These are phyloP conservation scores for Hoplostethus mediterraneus DNA, from an alignment of 2,797 vertebrate genomes.

Conservation along the genomic window DNA sequence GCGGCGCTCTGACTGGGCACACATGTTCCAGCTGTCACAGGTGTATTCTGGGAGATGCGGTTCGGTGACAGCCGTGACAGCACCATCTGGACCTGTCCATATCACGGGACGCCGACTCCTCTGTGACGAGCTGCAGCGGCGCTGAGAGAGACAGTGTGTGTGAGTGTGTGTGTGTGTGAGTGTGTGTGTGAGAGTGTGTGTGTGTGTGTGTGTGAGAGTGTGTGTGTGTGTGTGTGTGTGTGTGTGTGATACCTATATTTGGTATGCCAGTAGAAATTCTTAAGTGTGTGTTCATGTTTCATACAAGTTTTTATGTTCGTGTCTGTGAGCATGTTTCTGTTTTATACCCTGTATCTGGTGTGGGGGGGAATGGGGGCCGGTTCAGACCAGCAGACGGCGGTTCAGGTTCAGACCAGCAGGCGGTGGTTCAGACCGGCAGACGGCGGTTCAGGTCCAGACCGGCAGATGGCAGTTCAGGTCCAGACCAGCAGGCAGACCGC, in stretches of 20 bases:
- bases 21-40: slow-evolving; percentile 87
- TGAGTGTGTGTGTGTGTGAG: slow-evolving; percentile 17
- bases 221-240: slow-evolving; percentile 5
- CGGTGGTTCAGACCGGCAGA: too few species aligned
- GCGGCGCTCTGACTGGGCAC: slow-evolving; percentile 79
- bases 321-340: slow-evolving; percentile 1
- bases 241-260: slow-evolving; percentile 21
- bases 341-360: slow-evolving; percentile 24
- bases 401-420: too few species aligned
- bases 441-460: too few species aligned
- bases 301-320: slow-evolving; percentile 17
- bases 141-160: slow-evolving; percentile 34
- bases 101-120: slow-evolving; percentile 66
- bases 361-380: slow-evolving; percentile 23
- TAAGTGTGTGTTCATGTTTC: slow-evolving; percentile 39
- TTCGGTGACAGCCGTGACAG: slow-evolving; percentile 84
- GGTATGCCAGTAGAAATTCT: slow-evolving; percentile 55
- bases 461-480: too few species aligned
- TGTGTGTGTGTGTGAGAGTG: slow-evolving; percentile 26
- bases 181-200: slow-evolving; percentile 12
- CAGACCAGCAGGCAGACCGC: too few species aligned
- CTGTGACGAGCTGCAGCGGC: slow-evolving; percentile 73
- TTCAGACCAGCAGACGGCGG: too few species aligned
- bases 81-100: slow-evolving; percentile 84
- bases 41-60: slow-evolving; percentile 85